These are phyloP conservation scores for Hylomyscus alleni DNA, from an alignment of 2,797 vertebrate genomes.

Conservation along the genomic window DNA sequence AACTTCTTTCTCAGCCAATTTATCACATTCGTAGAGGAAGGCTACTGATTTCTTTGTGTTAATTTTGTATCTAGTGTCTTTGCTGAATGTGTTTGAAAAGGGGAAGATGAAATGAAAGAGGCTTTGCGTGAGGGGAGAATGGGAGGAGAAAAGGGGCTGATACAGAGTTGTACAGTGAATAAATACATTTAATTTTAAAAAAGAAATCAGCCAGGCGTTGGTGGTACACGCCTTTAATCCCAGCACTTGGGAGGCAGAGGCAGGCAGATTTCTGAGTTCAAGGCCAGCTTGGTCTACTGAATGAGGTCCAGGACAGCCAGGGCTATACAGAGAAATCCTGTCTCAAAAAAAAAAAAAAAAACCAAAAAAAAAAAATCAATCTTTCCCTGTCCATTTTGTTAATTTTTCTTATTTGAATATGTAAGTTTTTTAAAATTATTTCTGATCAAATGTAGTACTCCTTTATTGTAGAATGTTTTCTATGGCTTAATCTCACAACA, in stretches of 20 bases:
- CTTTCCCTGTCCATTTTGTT: not conserved
- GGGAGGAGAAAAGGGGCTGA: not conserved
- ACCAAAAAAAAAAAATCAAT: not conserved
- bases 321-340: too few relatives aligned
- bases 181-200: not conserved
- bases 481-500: slow-evolving; percentile 2
- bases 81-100: not conserved
- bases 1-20: not conserved
- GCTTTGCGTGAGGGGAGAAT: not conserved
- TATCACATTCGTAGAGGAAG: not conserved
- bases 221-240: too few relatives aligned
- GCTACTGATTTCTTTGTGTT: not conserved
- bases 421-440: slow-evolving; percentile 48
- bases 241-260: too few relatives aligned
- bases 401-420: slow-evolving; percentile 30
- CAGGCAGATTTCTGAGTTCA: too few relatives aligned
- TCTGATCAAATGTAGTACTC: not conserved
- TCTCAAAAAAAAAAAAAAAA: too few relatives aligned
- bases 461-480: not conserved
- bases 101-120: not conserved
- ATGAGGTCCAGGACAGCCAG: too few relatives aligned
- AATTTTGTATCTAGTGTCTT: not conserved
- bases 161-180: not conserved
- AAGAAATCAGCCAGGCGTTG: too few relatives aligned
- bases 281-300: too few relatives aligned